These are phyloP conservation scores for Ciona savignyi DNA, from an alignment of 23 tunicate genomes.

Conservation along the genomic window DNA sequence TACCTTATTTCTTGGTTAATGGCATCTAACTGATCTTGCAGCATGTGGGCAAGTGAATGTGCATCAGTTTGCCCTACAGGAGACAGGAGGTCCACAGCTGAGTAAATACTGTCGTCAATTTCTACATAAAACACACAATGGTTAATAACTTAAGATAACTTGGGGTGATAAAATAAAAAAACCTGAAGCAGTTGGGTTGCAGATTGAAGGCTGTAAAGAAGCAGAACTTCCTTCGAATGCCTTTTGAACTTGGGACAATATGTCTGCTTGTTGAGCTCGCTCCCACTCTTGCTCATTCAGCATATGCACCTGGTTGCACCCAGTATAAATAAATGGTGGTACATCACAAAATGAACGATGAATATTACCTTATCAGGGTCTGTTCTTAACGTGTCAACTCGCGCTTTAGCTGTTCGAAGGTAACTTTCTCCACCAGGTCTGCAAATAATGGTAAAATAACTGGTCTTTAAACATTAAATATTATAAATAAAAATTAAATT, in stretches of 20 bases:
- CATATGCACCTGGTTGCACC: conserved; percentile 23
- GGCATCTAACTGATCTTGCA: conserved; percentile 76
- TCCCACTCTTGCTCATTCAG: conserved; percentile 51
- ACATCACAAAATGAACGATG: no score
- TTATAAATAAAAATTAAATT: no score
- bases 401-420: conserved; percentile 7
- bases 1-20: conserved; percentile 88
- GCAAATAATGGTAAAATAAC: no score
- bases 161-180: no score
- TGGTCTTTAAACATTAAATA: no score
- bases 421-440: not conserved
- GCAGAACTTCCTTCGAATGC: conserved; percentile 51
- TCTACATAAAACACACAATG: conserved; percentile 37
- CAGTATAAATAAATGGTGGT: no score
- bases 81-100: conserved; percentile 63
- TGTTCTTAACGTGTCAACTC: conserved; percentile 12
- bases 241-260: conserved; percentile 48
- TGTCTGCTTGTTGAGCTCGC: conserved; percentile 39
- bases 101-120: conserved; percentile 56
- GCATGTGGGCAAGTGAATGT: conserved; percentile 54
- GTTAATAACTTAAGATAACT: no score
- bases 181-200: conserved; percentile 24
- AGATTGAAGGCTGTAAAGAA: conserved; percentile 10
- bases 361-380: conserved; percentile 15
- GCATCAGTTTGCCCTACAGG: conserved; percentile 42